Base-by-base conservation (phyloP, 2,113 vertebrate genomes). In the Crotalus helleri region DNA sequence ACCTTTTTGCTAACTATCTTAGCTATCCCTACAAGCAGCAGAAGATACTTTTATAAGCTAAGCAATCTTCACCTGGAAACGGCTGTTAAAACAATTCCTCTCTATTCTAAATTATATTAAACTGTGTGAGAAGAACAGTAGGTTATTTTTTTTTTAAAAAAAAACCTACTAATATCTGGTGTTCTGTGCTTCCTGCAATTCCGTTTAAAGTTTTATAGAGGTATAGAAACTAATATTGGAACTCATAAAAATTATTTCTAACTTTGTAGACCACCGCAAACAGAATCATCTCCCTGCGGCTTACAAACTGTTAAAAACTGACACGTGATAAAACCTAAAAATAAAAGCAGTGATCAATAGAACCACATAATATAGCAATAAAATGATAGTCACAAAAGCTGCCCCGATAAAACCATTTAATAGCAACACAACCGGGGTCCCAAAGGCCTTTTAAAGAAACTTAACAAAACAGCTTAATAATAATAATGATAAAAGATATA, bases 81-180 rank as follows among this genome's bases (percentile, higher is more conserved):
- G 92, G 46, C 64, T 94, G 88, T 92, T 61, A 95, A 94, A 97
- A 96, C 91, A 74, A 85, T 95, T 94, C 58, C n/a, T 59, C 91
- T 54, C 88, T 95, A 89, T 29, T 95, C 74, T 51, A 94, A 94
- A 94, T 95, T 91, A 95, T 94, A 24, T 87, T 96, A 69, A 92
- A 92, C 87, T 92, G 39, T 88, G 86, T 96, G 93, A 96, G 95
- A 97, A 1, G 93, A 94, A 91, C 93, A 97, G 94, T 89, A 26
- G 92, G 93, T 88, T n/a, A 33, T n/a, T n/a, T 39, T 39, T 39
- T 39, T 39, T 39, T 39, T 2, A 39, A n/a, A 69, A n/a, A 96
- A 93, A 96, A 96, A 93, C 94, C 89, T 93, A 46, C 89, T 95
- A 54, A 93, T 85, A n/a, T 87, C 21, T 81, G 95, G 85, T 87